phyloP scores from a whole-genome alignment of 2,888 invertebrate species.

The Harmothoe impar region DNA sequence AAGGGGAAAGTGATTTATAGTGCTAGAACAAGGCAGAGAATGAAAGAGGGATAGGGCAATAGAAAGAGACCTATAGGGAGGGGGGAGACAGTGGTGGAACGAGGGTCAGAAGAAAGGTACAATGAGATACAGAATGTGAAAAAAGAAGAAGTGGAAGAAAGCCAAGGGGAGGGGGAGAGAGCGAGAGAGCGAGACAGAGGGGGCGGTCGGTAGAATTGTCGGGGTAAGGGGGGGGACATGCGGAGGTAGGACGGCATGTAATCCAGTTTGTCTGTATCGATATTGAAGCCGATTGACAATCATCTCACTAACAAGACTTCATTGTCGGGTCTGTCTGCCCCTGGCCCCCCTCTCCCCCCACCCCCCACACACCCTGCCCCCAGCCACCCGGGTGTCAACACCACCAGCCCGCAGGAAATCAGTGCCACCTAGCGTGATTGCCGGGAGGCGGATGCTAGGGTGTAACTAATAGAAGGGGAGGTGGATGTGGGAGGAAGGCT shows the following conservation, averaged over 20 bases:
- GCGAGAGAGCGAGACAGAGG: too few relatives aligned
- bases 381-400: neutral
- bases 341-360: neutral
- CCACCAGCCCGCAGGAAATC: neutral
- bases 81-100: too few relatives aligned
- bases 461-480: neutral
- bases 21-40: too few relatives aligned
- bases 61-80: too few relatives aligned
- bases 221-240: neutral
- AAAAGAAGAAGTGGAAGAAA: too few relatives aligned
- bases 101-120: too few relatives aligned
- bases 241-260: neutral
- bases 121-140: too few relatives aligned
- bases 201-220: too few relatives aligned
- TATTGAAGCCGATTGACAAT: slow-evolving; percentile 22
- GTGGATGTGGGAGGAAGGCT: neutral
- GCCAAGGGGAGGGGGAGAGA: too few relatives aligned
- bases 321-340: neutral
- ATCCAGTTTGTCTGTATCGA: slow-evolving; percentile 25
- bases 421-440: slow-evolving; percentile 10
- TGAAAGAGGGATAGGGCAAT: too few relatives aligned
- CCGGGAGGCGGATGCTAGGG: neutral
- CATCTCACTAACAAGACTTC: slow-evolving; percentile 28
- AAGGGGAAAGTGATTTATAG: too few relatives aligned
- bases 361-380: neutral